Conservation (phyloP, 35 echinoderm and acorn worm species). For the Lytechinus pictus region DNA sequence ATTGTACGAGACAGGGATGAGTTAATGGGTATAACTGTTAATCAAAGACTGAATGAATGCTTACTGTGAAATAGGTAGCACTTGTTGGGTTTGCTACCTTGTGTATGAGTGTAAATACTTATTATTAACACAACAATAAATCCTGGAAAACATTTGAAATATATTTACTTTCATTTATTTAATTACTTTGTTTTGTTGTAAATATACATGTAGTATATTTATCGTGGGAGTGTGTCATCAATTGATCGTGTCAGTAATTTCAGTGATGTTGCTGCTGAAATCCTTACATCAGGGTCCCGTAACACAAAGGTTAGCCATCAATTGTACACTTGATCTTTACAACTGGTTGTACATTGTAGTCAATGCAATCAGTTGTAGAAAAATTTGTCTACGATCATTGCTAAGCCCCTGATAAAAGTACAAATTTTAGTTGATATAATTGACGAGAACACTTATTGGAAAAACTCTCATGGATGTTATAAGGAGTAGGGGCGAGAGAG, state of each 20-base stretch:
- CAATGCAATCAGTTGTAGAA: too few species aligned
- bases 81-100: not conserved
- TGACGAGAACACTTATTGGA: too few species aligned
- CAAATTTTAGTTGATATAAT: too few species aligned
- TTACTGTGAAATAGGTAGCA: not conserved
- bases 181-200: too few species aligned
- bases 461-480: too few species aligned
- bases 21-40: not conserved
- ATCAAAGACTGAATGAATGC: not conserved
- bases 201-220: too few species aligned
- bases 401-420: not conserved
- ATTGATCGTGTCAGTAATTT: not conserved
- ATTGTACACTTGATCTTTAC: too few species aligned
- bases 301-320: too few species aligned
- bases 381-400: too few species aligned
- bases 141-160: not conserved
- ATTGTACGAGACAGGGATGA: not conserved
- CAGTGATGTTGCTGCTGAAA: not conserved
- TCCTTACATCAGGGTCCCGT: not conserved
- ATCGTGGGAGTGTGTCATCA: not conserved
- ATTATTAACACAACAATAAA: not conserved
- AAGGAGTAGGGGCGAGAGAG: too few species aligned
- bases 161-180: not conserved
- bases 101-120: not conserved
- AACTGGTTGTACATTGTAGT: too few species aligned